phyloP scores from a whole-genome alignment of 30 jellyfish, hydroid and myxozoan species.

The Hydractinia symbiolongicarpus region DNA sequence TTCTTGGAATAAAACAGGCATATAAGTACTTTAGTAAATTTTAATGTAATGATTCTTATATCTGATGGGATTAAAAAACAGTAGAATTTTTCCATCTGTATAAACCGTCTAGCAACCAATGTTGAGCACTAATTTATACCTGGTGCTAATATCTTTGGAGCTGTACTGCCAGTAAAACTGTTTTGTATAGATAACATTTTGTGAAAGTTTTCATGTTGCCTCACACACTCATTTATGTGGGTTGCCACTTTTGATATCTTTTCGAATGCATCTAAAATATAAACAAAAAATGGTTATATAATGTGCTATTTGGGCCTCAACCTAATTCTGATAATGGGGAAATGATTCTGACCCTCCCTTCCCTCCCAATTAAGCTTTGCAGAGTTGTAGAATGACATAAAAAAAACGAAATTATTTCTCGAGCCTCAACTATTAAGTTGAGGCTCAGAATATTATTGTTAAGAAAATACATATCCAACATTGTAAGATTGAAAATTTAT shows the following conservation, averaged over 20 bases:
- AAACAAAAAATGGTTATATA: not conserved
- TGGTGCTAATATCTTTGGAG: slow-evolving; percentile 90
- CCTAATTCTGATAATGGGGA: not conserved
- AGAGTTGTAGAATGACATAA: no score
- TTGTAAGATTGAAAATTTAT: not conserved
- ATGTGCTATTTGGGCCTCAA: not conserved
- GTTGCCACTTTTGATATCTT: slow-evolving; percentile 69
- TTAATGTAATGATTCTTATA: not conserved
- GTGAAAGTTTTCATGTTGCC: slow-evolving; percentile 90
- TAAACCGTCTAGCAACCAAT: not conserved
- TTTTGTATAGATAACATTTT: slow-evolving; percentile 79
- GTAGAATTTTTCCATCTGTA: not conserved
- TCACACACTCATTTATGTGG: slow-evolving; percentile 88
- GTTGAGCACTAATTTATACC: slow-evolving; percentile 48
- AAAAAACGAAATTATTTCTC: no score
- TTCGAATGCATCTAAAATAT: slow-evolving; percentile 60
- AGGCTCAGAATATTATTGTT: no score
- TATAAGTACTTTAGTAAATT: no score
- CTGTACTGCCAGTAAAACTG: slow-evolving; percentile 78
- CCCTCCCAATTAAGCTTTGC: no score
- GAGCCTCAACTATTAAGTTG: no score
- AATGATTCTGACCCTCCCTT: no score
- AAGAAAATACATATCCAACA: no score
- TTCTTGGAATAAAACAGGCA: no score
- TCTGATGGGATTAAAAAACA: not conserved